phyloP scores from a whole-genome alignment of 2,113 vertebrate genomes.

The Hippocampus zosterae region DNA sequence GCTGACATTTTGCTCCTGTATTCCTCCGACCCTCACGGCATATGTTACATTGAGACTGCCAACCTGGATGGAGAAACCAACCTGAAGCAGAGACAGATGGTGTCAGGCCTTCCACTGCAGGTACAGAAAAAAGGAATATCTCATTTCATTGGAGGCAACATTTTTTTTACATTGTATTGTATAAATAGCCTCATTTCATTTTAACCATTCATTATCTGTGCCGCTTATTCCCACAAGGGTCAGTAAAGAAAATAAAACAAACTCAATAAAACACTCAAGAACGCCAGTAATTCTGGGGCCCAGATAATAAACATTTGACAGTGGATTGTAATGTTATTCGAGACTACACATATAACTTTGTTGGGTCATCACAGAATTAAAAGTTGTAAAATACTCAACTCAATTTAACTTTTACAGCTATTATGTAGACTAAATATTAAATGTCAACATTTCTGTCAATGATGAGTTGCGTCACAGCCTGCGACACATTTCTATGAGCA shows the following conservation, averaged over 20 bases:
- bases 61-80: slow-evolving; percentile 93
- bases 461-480: too few species aligned
- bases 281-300: background rate
- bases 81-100: slow-evolving; percentile 90
- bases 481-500: too few species aligned
- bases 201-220: too few species aligned
- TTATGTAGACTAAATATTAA: too few species aligned
- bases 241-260: background rate
- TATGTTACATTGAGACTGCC: slow-evolving; percentile 91
- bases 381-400: too few species aligned
- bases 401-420: too few species aligned
- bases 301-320: background rate
- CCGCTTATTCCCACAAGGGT: background rate
- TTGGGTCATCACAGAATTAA: too few species aligned
- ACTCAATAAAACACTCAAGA: background rate
- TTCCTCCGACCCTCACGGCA: slow-evolving; percentile 83
- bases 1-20: slow-evolving; percentile 89
- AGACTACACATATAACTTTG: too few species aligned
- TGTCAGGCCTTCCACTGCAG: slow-evolving; percentile 76
- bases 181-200: too few species aligned
- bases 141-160: background rate
- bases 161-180: background rate
- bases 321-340: too few species aligned
- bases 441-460: too few species aligned
- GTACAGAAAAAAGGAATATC: slow-evolving; percentile 50